A percentile compares a stretch with the other conserved stretches of the same genome.
Conservation (phyloP, 1,140 invertebrate species). For the Glomeris maerens region DNA sequence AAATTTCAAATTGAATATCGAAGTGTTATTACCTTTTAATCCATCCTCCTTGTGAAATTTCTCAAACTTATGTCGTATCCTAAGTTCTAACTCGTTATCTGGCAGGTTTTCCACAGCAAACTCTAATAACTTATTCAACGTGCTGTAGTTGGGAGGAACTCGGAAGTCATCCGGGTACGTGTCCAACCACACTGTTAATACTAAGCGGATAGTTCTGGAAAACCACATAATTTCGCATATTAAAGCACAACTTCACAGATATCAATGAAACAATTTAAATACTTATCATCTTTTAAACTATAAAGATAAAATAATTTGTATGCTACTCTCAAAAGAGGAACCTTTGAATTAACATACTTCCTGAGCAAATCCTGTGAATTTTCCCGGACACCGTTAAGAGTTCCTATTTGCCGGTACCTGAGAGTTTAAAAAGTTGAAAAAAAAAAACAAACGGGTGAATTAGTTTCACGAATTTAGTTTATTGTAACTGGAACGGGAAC, state of each 20-base stretch:
- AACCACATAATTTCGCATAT: conserved; percentile 10
- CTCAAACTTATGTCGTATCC: conserved; percentile 49
- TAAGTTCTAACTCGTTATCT: conserved; percentile 60
- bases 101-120: conserved; percentile 69
- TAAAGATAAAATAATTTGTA: no score
- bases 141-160: conserved; percentile 60
- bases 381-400: no score
- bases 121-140: conserved; percentile 60
- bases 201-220: conserved; percentile 54
- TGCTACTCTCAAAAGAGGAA: no score
- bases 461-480: no score
- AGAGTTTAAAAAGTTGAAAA: no score
- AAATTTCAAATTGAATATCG: background rate
- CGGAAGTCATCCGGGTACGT: conserved; percentile 93
- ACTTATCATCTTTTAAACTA: no score
- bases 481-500: no score
- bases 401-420: no score
- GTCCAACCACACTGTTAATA: conserved; percentile 91
- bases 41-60: conserved; percentile 40
- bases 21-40: conserved; percentile 26
- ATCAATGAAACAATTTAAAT: background rate
- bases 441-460: no score
- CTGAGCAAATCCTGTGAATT: no score
- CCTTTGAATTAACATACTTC: no score
- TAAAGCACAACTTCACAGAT: conserved; percentile 19